Evolutionary conservation across 2,888 invertebrate species (phyloP), one percentile per base, ranked within the genome.

Genomic region (Pecten maximus): DNA sequence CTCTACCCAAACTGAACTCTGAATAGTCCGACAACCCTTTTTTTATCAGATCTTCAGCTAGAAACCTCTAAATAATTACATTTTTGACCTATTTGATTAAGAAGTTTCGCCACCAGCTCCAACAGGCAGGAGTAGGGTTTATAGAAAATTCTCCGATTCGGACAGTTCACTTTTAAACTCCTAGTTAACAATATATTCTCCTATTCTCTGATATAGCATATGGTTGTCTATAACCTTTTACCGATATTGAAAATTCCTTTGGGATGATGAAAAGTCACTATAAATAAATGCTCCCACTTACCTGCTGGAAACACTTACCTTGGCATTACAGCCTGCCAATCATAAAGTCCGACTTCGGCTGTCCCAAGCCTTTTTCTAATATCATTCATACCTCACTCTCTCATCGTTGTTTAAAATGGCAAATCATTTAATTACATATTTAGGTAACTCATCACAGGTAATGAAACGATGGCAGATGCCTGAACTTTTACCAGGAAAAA

Each of bases 341-440:
- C 74, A 74, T 23, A 28, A 6, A n/a, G 74, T 8, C 60, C 35
- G 12, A 74, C 28, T 74, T 74, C 74, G 10, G 12, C 8, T 74
- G 74, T 74, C 74, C 35, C 15, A 35, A 74, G 74, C 35, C 74
- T 74, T 28, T 54, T 54, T 28, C 74, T 28, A 74, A 28, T 74
- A 74, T 35, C 74, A 74, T 74, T 28, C 23, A 28, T 74, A 28
- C 28, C 74, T 28, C 74, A 28, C 74, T 23, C 28, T 74, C 74
- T 28, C 74, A 74, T 35, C 74, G 0, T 74, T 74, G 8, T 74
- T 74, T 10, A 74, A 74, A 74, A 74, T 74, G 74, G 74, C 16
- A 10, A 74, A 74, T 28, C 28, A 74, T 74, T 74, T 74, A 74
- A 74, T 74, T 74, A 74, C 28, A 74, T 74, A 74, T 74, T 74